Evolutionary conservation across 2,797 vertebrate genomes (phyloP).

Genomic region (Nasua narica): DNA sequence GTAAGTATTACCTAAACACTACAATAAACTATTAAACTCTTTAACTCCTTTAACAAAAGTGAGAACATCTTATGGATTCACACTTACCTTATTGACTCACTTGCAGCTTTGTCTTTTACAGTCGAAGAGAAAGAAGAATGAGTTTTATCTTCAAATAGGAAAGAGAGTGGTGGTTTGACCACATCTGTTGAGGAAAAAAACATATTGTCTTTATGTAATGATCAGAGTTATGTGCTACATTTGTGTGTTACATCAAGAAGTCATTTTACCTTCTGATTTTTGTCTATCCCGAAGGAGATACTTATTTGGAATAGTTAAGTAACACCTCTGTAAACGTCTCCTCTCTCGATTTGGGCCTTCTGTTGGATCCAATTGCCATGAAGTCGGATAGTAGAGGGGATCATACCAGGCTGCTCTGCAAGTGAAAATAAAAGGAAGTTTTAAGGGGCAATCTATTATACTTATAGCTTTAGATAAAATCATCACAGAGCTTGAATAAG

Average conservation of each 20-base stretch:
- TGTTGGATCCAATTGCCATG: conserved; percentile 98
- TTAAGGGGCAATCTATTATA: not conserved
- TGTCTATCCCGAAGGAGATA: conserved; percentile 96
- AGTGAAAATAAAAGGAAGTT: conserved; percentile 39
- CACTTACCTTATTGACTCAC: conserved; percentile 96
- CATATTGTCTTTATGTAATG: not conserved
- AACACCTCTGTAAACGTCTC: conserved; percentile 95
- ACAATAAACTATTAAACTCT: not conserved
- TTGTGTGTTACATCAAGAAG: not conserved
- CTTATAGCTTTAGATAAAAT: not conserved
- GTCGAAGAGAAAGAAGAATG: conserved; percentile 98
- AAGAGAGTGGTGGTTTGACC: conserved; percentile 91
- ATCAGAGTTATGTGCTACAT: not conserved
- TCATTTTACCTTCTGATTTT: conserved; percentile 90
- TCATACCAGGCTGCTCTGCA: conserved; percentile 96
- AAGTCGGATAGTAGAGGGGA: conserved; percentile 93
- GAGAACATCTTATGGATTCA: not conserved
- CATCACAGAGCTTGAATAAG: not conserved
- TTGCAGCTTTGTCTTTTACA: conserved; percentile 99
- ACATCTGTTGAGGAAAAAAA: conserved; percentile 83
- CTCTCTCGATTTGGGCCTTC: conserved; percentile 97
- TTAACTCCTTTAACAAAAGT: not conserved
- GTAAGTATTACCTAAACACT: not conserved
- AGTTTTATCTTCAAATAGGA: conserved; percentile 97
- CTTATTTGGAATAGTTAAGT: conserved; percentile 98